Evolutionary conservation across 2,797 vertebrate genomes (phyloP).

Genomic region (Rhadinocentrus ornatus): DNA sequence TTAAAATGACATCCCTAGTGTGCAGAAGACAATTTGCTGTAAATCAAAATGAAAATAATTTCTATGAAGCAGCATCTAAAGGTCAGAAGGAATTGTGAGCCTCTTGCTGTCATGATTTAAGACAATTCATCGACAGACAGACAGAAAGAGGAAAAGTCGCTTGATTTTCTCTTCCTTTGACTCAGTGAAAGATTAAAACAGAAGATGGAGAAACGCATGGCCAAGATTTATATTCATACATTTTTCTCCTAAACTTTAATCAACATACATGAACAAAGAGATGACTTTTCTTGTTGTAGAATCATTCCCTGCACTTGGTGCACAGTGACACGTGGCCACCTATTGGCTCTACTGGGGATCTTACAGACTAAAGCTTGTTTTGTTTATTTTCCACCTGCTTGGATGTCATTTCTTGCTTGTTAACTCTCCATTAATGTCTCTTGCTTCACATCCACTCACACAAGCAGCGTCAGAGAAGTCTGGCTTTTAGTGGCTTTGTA

Average conservation of each 20-base stretch:
- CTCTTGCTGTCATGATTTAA: conserved; percentile 20
- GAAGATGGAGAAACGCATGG: background rate
- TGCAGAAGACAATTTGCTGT: conserved; percentile 43
- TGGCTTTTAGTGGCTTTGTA: conserved; percentile 45
- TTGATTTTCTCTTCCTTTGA: background rate
- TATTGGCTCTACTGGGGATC: conserved; percentile 50
- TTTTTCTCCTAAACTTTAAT: background rate
- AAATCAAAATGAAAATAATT: conserved; percentile 56
- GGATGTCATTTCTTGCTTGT: conserved; percentile 67
- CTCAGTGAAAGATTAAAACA: background rate
- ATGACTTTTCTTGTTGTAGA: conserved; percentile 28
- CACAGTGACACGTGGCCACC: conserved; percentile 55
- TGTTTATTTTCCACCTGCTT: conserved; percentile 42
- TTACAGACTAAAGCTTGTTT: conserved; percentile 58
- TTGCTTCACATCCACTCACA: conserved; percentile 54
- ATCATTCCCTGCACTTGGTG: conserved; percentile 17
- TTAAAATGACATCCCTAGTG: conserved; percentile 47
- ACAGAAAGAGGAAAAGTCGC: background rate
- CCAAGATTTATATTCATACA: too few relatives aligned
- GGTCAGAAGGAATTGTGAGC: conserved; percentile 57
- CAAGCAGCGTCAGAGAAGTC: conserved; percentile 24
- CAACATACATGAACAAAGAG: background rate
- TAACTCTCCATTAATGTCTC: conserved; percentile 65
- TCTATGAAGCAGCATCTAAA: conserved; percentile 58
- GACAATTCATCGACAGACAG: conserved; percentile 29